Evolutionary conservation across 2,888 invertebrate species (phyloP).

Genomic region (Diloba caeruleocephala): DNA sequence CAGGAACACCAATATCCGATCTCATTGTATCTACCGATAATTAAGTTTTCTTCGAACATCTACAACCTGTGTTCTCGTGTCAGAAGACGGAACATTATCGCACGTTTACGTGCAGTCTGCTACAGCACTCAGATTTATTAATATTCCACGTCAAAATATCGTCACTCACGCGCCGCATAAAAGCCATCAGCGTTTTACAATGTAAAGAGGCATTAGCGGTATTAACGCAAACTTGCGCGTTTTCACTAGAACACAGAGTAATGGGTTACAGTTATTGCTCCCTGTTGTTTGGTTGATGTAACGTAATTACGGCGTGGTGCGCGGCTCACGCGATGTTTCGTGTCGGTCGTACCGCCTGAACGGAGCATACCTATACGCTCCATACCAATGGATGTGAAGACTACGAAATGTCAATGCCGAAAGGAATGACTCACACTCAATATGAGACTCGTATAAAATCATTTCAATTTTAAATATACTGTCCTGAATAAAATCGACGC

Average conservation of each 20-base stretch:
- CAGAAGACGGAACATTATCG: background rate
- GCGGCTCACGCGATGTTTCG: conserved; percentile 71
- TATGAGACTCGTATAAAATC: too few relatives aligned
- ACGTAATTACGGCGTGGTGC: conserved; percentile 67
- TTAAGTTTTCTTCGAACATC: too few relatives aligned
- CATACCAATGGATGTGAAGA: conserved; percentile 7
- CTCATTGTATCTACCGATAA: too few relatives aligned
- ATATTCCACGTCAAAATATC: conserved; percentile 37
- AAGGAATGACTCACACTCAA: too few relatives aligned
- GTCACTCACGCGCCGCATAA: conserved; percentile 40
- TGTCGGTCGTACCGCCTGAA: conserved; percentile 48
- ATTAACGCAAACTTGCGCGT: conserved; percentile 65
- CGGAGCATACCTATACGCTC: conserved; percentile 11
- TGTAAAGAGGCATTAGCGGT: conserved; percentile 57
- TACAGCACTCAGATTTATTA: conserved; percentile 31
- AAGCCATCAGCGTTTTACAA: conserved; percentile 50
- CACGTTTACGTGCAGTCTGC: conserved; percentile 19
- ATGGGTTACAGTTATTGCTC: conserved; percentile 71
- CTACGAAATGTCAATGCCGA: conserved; percentile 20
- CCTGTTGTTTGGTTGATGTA: conserved; percentile 70
- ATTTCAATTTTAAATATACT: too few relatives aligned
- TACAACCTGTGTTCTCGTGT: too few relatives aligned
- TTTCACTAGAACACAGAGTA: conserved; percentile 60
- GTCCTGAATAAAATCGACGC: too few relatives aligned
- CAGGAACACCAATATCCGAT: too few relatives aligned